These are phyloP conservation scores for Bucco capensis DNA, from an alignment of 2,113 vertebrate species.

Conservation along the genomic window DNA sequence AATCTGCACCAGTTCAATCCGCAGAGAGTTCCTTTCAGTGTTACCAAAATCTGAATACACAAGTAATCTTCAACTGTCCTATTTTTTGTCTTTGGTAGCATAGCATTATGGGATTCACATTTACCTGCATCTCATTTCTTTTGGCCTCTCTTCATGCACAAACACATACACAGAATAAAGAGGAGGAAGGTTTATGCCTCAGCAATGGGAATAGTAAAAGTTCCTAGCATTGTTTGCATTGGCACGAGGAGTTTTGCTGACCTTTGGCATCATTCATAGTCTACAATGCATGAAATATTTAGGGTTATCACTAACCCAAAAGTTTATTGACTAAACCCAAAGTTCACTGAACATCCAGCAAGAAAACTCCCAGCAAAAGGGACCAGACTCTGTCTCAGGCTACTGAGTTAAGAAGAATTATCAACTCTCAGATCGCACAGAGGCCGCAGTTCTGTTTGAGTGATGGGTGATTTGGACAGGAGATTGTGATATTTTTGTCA, in stretches of 20 bases:
- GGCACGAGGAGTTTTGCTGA: background rate
- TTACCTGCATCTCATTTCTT: background rate
- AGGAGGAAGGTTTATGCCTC: background rate
- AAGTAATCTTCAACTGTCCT: background rate
- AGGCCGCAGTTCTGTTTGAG: background rate
- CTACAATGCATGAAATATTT: background rate
- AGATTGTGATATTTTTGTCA: fast-evolving
- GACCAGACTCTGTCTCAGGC: background rate
- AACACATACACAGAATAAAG: background rate
- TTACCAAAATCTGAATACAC: background rate
- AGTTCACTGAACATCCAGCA: conserved; percentile 24
- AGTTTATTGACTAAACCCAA: background rate
- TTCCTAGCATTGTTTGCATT: background rate
- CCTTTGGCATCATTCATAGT: background rate
- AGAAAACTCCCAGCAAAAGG: background rate
- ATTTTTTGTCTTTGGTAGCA: background rate
- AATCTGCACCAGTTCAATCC: background rate
- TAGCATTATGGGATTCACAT: background rate
- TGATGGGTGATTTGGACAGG: background rate
- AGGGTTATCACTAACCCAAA: conserved; percentile 8
- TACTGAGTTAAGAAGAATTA: background rate
- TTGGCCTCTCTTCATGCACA: background rate
- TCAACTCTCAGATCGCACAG: background rate
- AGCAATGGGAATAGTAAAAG: background rate
- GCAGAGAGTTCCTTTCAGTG: background rate